These are phyloP conservation scores for Acholoe squamosa DNA, from an alignment of 2,888 invertebrate genomes.

Conservation along the genomic window DNA sequence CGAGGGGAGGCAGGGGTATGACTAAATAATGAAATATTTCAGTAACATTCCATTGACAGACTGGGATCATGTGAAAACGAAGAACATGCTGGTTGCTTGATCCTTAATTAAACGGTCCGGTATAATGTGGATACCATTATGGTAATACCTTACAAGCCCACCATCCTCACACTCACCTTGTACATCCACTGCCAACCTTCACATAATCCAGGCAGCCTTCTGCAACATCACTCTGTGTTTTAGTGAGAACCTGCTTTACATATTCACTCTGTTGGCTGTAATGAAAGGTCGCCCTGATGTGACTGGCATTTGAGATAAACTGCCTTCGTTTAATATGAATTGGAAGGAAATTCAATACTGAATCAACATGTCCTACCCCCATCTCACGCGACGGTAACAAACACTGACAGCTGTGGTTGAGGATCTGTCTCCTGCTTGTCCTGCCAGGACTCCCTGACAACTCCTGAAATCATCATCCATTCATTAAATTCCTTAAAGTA, in stretches of 20 bases:
- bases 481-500: not conserved
- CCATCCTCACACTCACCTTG: no score
- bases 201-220: no score
- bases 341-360: constrained; percentile 14
- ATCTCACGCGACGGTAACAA: not conserved
- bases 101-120: no score
- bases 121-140: no score
- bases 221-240: not conserved
- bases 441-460: no score
- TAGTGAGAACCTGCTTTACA: not conserved
- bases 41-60: no score
- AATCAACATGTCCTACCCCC: not conserved
- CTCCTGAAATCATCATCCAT: not conserved
- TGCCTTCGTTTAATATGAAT: constrained; percentile 19
- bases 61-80: no score
- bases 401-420: not conserved
- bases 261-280: not conserved
- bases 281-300: not conserved
- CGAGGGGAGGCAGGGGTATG: no score
- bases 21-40: no score
- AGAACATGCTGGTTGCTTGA: no score
- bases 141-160: no score
- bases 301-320: not conserved
- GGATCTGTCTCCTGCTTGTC: not conserved
- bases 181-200: no score